phyloP scores from a whole-genome alignment of 1,140 invertebrate genomes.

The Holotrichia oblita region DNA sequence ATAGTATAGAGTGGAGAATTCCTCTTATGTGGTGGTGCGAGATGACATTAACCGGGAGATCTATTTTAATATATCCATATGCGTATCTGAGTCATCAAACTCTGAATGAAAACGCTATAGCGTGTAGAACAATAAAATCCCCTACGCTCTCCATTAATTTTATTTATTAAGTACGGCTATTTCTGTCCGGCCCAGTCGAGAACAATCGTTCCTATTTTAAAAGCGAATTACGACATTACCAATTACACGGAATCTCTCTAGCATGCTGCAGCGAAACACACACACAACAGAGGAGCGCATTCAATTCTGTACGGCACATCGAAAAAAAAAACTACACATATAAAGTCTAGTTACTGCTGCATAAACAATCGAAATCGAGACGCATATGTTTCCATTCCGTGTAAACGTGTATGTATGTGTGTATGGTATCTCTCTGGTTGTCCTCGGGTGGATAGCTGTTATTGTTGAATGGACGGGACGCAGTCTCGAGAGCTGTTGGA shows the following conservation, averaged over 20 bases:
- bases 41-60: not conserved
- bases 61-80: not conserved
- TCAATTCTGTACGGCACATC: not conserved
- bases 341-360: slow-evolving; percentile 4
- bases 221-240: slow-evolving; percentile 11
- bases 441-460: not conserved
- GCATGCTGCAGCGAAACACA: not conserved
- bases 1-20: too few species aligned
- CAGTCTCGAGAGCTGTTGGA: not conserved
- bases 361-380: slow-evolving; percentile 17
- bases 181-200: not conserved
- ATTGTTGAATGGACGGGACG: too few species aligned
- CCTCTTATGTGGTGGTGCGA: too few species aligned
- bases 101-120: slow-evolving; percentile 10
- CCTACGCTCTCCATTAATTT: not conserved
- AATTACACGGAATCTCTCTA: not conserved
- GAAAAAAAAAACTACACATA: not conserved
- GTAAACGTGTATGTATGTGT: slow-evolving; percentile 3
- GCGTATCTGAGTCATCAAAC: not conserved
- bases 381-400: not conserved
- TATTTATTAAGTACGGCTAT: slow-evolving; percentile 2
- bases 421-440: not conserved
- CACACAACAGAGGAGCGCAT: not conserved
- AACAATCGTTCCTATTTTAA: slow-evolving; percentile 1
- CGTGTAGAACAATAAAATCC: slow-evolving; percentile 7